A percentile compares a stretch with the other conserved stretches of the same genome.
phyloP scores from a whole-genome alignment of 2,797 vertebrate genomes.

The Micropoecilia bifurca region DNA sequence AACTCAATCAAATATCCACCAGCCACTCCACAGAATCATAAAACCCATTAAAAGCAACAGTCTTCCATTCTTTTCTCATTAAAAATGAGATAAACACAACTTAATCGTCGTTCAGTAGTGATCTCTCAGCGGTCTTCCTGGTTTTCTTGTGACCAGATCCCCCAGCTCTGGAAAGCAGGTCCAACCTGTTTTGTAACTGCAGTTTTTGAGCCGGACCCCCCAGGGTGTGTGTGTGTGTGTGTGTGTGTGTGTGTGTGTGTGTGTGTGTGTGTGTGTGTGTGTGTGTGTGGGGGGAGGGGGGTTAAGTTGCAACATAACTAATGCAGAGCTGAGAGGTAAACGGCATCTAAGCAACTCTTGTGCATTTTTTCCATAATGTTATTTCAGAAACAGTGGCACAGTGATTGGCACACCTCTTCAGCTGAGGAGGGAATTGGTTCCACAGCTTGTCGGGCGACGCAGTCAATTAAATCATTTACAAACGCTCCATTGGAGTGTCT shows the following conservation, averaged over 20 bases:
- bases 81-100: conserved; percentile 55
- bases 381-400: conserved; percentile 71
- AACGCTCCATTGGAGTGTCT: conserved; percentile 60
- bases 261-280: too few relatives aligned
- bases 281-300: too few relatives aligned
- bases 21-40: neutral
- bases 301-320: conserved; percentile 70
- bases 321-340: conserved; percentile 61
- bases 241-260: too few relatives aligned
- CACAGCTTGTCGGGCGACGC: conserved; percentile 37
- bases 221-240: too few relatives aligned
- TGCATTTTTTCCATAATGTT: conserved; percentile 66
- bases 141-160: conserved; percentile 21
- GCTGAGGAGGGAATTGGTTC: conserved; percentile 52
- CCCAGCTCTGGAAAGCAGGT: conserved; percentile 33
- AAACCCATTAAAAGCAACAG: neutral
- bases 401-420: conserved; percentile 67
- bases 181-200: conserved; percentile 44
- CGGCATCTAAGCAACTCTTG: conserved; percentile 67
- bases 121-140: conserved; percentile 37
- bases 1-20: neutral
- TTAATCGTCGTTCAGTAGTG: conserved; percentile 46
- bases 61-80: neutral
- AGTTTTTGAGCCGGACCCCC: conserved; percentile 63
- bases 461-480: conserved; percentile 68